A percentile compares a stretch with the other conserved stretches of the same genome.
Conservation (phyloP, 2,113 vertebrate species). For the Ceyx margarethae region DNA sequence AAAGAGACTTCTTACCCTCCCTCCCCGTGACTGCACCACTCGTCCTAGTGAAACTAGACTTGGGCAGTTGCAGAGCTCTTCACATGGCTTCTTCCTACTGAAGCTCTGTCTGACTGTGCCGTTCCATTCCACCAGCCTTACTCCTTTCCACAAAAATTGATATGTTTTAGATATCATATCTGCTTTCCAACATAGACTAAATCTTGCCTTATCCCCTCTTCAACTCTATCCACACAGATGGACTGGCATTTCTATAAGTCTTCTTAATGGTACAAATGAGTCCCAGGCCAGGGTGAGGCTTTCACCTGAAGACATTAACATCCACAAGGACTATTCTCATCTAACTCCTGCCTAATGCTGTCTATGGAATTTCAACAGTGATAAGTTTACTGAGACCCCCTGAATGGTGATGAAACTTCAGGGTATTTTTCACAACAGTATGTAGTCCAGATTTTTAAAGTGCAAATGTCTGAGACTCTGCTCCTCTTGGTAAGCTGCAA, state of each 20-base stretch:
- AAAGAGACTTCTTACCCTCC: not conserved
- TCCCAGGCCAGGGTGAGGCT: not conserved
- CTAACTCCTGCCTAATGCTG: not conserved
- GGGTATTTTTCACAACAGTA: not conserved
- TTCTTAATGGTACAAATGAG: not conserved
- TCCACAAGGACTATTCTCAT: not conserved
- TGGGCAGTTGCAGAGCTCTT: not conserved
- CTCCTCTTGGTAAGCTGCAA: not conserved
- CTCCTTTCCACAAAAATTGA: not conserved
- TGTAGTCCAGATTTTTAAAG: not conserved
- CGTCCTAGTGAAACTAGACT: not conserved
- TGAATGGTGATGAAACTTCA: not conserved
- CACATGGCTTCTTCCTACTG: not conserved
- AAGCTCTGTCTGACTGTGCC: not conserved
- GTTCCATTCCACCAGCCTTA: not conserved
- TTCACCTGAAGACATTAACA: not conserved
- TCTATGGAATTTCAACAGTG: not conserved
- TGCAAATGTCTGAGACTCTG: not conserved
- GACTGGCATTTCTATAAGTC: not conserved
- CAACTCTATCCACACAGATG: not conserved
- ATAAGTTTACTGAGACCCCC: not conserved
- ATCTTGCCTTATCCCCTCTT: not conserved
- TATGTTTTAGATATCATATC: not conserved
- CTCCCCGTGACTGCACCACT: not conserved
- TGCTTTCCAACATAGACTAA: not conserved